Evolutionary conservation across 2,797 vertebrate genomes (phyloP), one percentile per base, ranked within the genome.

Genomic region (Uromys caudimaculatus): DNA sequence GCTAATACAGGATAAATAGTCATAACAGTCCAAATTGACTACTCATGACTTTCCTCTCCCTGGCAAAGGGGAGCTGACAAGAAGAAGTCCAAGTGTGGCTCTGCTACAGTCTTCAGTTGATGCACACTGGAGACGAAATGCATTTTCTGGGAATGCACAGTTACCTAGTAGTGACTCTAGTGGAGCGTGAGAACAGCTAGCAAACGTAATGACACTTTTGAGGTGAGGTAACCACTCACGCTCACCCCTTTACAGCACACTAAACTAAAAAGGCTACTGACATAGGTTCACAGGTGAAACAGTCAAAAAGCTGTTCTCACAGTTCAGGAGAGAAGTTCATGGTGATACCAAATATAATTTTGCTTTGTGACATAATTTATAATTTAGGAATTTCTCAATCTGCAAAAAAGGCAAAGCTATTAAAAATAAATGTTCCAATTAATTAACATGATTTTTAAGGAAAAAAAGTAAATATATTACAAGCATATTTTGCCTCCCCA

Each of bases 401-500:
- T 98, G 98, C 97, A 98, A 98, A 98, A 98, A 98, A 98, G 95
- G 92, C 97, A 96, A 97, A 97, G 96, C 95, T 98, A 97, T 98
- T 98, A 98, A 97, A 98, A 98, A 98, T 97, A 98, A 98, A 98
- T 97, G 97, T 98, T 96, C 98, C 97, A 98, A 97, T 98, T 97
- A 98, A 97, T 97, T 98, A 98, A 97, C 97, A 98, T 97, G 95
- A 98, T 98, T 98, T 98, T 98, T 98, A 98, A 77, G 44, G 35
- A 93, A 91, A 98, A 73, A 87, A 98, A 97, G 96, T 98, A 98
- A 98, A 98, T 97, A 97, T 97, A 98, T 98, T 98, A 98, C 98
- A 98, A 98, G 98, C 97, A 97, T 97, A 98, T 98, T 98, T 98
- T 98, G 97, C 98, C 98, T 98, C 97, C 98, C 98, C 94, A 97